Conservation (phyloP, 2,797 vertebrate genomes). For the Podargus strigoides region DNA sequence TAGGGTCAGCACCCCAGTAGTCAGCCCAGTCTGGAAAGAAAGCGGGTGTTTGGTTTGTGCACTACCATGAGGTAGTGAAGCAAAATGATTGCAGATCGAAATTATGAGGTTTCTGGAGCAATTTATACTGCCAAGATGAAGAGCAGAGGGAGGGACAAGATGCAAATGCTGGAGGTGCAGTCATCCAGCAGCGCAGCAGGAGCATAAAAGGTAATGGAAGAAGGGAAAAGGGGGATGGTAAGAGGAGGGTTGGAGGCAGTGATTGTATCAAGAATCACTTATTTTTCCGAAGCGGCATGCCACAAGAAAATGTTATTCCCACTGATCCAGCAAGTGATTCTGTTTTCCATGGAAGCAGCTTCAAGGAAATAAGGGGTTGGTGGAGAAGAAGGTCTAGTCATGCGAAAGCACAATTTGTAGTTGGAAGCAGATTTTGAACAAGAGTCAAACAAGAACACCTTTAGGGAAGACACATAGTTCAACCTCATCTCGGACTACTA, state of each 20-base stretch:
- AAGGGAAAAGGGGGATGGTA: background rate
- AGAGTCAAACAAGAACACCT: background rate
- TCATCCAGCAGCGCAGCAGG: background rate
- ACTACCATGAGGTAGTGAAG: background rate
- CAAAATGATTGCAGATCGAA: background rate
- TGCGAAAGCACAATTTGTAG: constrained; percentile 2
- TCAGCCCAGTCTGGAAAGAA: background rate
- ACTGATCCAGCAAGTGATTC: constrained; percentile 20
- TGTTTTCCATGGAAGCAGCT: background rate
- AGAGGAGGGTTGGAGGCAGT: background rate
- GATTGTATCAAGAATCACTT: background rate
- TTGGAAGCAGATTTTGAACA: background rate
- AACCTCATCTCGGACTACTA: background rate
- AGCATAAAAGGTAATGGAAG: background rate
- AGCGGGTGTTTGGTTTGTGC: background rate
- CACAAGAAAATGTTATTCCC: background rate
- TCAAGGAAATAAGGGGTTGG: background rate
- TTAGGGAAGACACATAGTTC: background rate
- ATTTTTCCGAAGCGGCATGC: rapidly evolving
- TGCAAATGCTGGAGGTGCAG: background rate
- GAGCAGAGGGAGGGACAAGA: background rate
- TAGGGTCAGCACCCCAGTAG: background rate
- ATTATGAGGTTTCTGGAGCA: background rate
- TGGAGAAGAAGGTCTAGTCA: background rate
- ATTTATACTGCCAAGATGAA: background rate